Base-by-base conservation (phyloP, 2,113 vertebrate species). In the Ellobius talpinus region DNA sequence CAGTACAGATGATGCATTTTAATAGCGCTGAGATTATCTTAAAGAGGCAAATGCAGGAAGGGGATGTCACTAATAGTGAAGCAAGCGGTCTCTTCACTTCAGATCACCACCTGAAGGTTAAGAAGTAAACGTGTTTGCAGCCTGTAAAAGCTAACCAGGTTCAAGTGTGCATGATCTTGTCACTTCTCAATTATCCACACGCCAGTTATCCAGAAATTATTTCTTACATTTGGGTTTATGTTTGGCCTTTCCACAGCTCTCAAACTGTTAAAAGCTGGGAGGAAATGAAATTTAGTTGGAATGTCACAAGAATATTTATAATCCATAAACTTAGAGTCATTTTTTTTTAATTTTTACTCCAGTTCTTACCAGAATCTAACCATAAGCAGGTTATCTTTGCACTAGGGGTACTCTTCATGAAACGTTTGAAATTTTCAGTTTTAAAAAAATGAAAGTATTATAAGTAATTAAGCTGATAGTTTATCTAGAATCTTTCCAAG, bases 161-260 rank as follows among this genome's bases (percentile, higher is more conserved):
- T 90, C 33, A 47, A 0, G 7, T 8, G 4, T 31, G 52, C 10
- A 55, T 19, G 39, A 45, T 45, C 36, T 61, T 39, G 5, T 76
- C 29, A 72, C 9, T 47, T 93, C 21, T 79, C 68, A 78, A 2
- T 73, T 84, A 87, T 63, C 50, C 5, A 63, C 0, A 1, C 73
- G 31, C 90, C n/a, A 85, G 77, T 74, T 86, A 89, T 86, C 50
- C 19, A 76, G 42, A 73, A 82, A 65, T n/a, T 82, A 23, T 77
- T 95, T 90, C 76, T 86, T 73, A 17, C 70, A 87, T 70, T 86
- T 74, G 84, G 39, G 50, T 5, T 89, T 78, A 82, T 66, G 68
- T 73, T 4, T 79, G 39, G 36, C 68, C 68, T 74, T 17, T 85
- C 52, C 84, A 19, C 8, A 76, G 19, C 66, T 14, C 66, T 68